Evolutionary conservation across 2,113 vertebrate species (phyloP).

Genomic region (Gavialis gangeticus): DNA sequence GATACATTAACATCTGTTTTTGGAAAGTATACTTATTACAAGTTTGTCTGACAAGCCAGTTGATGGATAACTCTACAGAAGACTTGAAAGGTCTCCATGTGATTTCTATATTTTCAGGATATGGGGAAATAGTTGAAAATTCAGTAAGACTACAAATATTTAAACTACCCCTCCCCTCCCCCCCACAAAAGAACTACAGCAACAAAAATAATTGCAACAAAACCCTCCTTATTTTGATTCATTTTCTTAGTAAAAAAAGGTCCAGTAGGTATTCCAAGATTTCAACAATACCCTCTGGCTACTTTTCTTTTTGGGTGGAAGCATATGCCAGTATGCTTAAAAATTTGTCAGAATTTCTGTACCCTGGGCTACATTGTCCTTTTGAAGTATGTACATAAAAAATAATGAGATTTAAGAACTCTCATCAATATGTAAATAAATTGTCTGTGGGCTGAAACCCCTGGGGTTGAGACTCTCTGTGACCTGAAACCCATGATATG

Average conservation of each 20-base stretch:
- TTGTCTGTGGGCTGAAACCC: background rate
- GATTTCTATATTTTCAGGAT: background rate
- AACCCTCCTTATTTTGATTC: background rate
- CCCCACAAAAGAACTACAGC: background rate
- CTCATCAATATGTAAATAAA: background rate
- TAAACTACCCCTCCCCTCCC: background rate
- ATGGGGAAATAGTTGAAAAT: background rate
- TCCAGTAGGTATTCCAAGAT: background rate
- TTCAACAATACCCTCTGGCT: background rate
- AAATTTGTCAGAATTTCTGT: accelerated
- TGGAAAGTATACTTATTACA: slow-evolving; percentile 38
- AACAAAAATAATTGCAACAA: background rate
- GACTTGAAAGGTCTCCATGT: slow-evolving; percentile 42
- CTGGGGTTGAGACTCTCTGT: background rate
- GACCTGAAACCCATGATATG: background rate
- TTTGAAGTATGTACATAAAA: background rate
- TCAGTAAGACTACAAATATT: background rate
- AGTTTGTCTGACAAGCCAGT: slow-evolving; percentile 32
- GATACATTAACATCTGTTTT: slow-evolving; percentile 55
- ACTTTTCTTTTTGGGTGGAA: background rate
- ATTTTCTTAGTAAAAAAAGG: background rate
- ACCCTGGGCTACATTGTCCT: background rate
- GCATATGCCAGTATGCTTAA: background rate
- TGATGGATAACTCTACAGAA: slow-evolving; percentile 32
- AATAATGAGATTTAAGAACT: background rate